Evolutionary conservation across 35 echinoderm and acorn worm genomes (phyloP), one percentile per base, ranked within the genome.

Genomic region (Apostichopus californicus): DNA sequence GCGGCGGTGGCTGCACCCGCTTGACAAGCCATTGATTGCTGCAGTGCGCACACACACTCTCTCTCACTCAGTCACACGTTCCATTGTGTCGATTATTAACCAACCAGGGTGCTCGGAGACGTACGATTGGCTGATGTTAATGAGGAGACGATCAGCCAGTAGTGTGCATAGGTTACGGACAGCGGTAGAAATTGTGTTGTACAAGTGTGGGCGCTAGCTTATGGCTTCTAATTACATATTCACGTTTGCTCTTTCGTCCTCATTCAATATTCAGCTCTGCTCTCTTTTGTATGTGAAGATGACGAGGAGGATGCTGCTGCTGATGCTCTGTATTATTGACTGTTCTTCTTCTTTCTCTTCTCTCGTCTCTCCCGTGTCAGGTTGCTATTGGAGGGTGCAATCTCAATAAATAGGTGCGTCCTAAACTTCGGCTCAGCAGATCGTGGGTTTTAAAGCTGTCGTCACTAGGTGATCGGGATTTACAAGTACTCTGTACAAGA

Each of bases 221-320:
- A 85, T 58, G 55, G 54, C 55, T 58, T 85, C 81, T 85, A 85
- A 85, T 85, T 85, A 85, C 81, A 85, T 85, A 85, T 85, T 85
- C 81, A 85, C 81, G 17, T 85, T 85, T 85, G 81, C 81, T 85
- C 81, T 85, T 52, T 85, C 81, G 55, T 56, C 81, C 81, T 85
- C 81, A 85, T 85, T 85, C 81, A 85, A 85, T 85, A 85, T 85
- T 85, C 81, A 85, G 81, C 81, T 85, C 55, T 85, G 81, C 81
- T 85, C 57, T 85, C 56, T 85, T 57, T 58, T 85, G 54, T 58
- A 85, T 58, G 81, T 85, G 22, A 85, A 85, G 81, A 85, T 85
- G 81, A 46, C 34, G 34, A 46, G 34, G 34, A 46, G 34, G 34
- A 46, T 46, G 34, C 34, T 46, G 34, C 34, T 46, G 34, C 57